Evolutionary conservation across 2,888 invertebrate species (phyloP).

Genomic region (Clitarchus hookeri): DNA sequence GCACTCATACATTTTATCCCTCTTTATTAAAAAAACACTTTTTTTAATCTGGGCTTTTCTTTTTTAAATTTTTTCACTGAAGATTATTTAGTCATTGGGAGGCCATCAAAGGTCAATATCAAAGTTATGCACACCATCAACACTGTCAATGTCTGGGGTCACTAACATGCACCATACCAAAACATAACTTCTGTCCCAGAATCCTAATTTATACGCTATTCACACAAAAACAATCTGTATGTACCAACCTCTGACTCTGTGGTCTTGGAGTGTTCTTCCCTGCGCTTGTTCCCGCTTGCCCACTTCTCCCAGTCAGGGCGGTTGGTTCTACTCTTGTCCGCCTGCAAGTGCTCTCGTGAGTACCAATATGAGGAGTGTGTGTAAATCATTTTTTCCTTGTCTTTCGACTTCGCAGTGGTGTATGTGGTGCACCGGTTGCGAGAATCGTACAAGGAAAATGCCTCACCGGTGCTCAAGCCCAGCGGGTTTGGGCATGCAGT

Average conservation of each 20-base stretch:
- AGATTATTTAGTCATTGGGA: too few species aligned
- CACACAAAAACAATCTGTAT: background rate
- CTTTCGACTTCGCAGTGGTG: background rate
- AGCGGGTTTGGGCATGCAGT: background rate
- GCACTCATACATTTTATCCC: too few species aligned
- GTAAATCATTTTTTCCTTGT: conserved; percentile 4
- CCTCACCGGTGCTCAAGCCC: background rate
- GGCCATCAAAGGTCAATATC: too few species aligned
- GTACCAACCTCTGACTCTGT: background rate
- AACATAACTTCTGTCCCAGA: too few species aligned
- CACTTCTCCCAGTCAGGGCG: background rate
- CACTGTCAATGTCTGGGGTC: too few species aligned
- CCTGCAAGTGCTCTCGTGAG: background rate
- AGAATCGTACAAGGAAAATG: background rate
- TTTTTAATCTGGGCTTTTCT: too few species aligned
- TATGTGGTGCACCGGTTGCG: background rate
- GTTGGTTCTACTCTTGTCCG: background rate
- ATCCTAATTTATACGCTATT: too few species aligned
- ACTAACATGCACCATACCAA: too few species aligned
- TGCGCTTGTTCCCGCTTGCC: background rate
- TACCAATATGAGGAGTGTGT: background rate
- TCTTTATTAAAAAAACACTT: too few species aligned
- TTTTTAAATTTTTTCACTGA: too few species aligned
- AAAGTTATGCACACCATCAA: too few species aligned
- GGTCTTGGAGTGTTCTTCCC: background rate